phyloP scores from a whole-genome alignment of 2,113 vertebrate species.

The Litocranius walleri region DNA sequence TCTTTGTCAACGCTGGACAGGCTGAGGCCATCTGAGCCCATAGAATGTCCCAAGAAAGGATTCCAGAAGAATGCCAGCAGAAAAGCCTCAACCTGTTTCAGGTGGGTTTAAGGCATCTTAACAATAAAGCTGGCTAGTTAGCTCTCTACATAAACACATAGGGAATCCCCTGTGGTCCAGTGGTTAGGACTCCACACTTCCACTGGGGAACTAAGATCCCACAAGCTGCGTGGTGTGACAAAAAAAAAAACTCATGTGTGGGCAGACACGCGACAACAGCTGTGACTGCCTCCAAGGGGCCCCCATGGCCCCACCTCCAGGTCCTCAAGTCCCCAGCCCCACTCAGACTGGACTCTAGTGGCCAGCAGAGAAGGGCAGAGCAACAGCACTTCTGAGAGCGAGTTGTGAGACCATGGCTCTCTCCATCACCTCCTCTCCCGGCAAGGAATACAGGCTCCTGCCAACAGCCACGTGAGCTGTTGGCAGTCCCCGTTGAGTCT shows the following conservation, averaged over 20 bases:
- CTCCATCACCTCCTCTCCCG: neutral
- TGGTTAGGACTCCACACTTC: neutral
- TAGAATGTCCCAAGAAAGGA: neutral
- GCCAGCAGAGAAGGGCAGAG: neutral
- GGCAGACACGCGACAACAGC: neutral
- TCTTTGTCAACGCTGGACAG: neutral
- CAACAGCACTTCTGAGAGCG: neutral
- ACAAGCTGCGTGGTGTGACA: neutral
- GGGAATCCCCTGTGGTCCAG: neutral
- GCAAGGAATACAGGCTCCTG: too few relatives aligned
- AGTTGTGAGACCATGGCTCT: neutral
- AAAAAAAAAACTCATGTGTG: neutral
- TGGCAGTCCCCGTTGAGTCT: neutral
- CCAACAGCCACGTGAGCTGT: neutral
- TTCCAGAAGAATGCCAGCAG: neutral
- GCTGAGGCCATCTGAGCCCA: neutral
- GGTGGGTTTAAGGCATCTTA: neutral
- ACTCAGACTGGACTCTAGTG: neutral
- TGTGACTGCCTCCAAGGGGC: neutral
- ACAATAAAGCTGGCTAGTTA: neutral
- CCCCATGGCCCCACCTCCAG: fast-evolving
- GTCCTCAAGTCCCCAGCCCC: neutral
- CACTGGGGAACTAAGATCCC: neutral
- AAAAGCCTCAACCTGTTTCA: neutral
- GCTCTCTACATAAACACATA: neutral